Evolutionary conservation across 2,113 vertebrate genomes (phyloP), one percentile per base, ranked within the genome.

Genomic region (Stigmatopora argus): DNA sequence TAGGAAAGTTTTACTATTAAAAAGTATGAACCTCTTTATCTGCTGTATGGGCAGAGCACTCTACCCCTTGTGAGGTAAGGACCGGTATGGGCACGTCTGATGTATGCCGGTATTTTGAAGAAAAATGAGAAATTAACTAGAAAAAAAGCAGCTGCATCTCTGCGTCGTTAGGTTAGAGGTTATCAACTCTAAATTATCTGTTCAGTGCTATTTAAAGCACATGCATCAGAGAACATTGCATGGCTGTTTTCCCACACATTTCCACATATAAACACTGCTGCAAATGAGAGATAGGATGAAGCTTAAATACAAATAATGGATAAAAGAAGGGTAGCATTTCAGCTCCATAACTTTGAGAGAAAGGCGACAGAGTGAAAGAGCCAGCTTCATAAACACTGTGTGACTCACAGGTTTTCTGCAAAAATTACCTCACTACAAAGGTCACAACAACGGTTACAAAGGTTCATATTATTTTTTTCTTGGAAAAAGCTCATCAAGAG

Each of bases 401-500:
- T 71, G 78, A 83, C 73, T 80, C 45, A 0, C 75, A 69, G 81
- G 73, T 78, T 80, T 74, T 71, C 67, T 71, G 78, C 81, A 83
- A 77, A 70, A 77, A 85, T 79, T 81, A 74, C 72, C 72, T 71
- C 69, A 77, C 66, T 53, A 62, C 69, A 83, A 81, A 85, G 83
- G 81, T 85, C 83, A 87, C 60, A 65, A 70, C 66, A 79, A 75
- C 67, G 26, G 58, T 69, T 72, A 63, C 52, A 7, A 48, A 71
- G 65, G 12, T 58, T 60, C 46, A 26, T 56, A 69, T 81, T 73
- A 71, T 69, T 81, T 85, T 81, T 85, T 82, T 78, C 83, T 72
- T 19, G 0, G 41, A 68, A 64, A 71, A 75, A 62, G 69, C 78
- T 79, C 85, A 78, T 83, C 74, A 72, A 62, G 59, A 74, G n/a